Evolutionary conservation across 2,797 vertebrate genomes (phyloP).

Genomic region (Limnodromus scolopaceus): DNA sequence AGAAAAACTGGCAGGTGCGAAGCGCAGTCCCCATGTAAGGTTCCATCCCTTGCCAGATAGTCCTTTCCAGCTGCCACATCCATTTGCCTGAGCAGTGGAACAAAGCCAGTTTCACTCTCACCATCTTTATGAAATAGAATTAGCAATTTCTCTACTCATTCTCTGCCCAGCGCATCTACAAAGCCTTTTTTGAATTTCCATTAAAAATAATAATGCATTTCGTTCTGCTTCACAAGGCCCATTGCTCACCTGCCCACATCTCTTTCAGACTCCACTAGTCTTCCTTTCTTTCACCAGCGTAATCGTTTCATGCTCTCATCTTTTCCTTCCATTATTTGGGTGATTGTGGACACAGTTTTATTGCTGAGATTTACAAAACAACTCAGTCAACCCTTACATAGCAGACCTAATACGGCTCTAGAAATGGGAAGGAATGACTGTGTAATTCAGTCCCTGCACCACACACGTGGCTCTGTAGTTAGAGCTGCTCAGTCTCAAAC

Average conservation of each 20-base stretch:
- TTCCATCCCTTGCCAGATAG: neutral
- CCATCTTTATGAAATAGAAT: slow-evolving; percentile 5
- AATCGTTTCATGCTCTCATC: slow-evolving; percentile 44
- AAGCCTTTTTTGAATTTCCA: slow-evolving; percentile 59
- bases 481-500: neutral
- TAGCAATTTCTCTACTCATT: slow-evolving; percentile 6
- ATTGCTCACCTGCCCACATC: slow-evolving; percentile 53
- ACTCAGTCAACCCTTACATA: neutral
- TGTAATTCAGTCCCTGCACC: neutral
- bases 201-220: slow-evolving; percentile 73
- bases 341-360: slow-evolving; percentile 31
- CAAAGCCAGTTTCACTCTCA: neutral
- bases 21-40: neutral
- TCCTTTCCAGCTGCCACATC: slow-evolving; percentile 12
- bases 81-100: neutral
- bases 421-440: neutral
- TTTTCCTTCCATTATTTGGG: slow-evolving; percentile 40
- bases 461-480: neutral
- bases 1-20: slow-evolving; percentile 9
- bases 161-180: neutral
- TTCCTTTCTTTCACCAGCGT: slow-evolving; percentile 30
- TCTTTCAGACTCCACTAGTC: slow-evolving; percentile 45
- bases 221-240: slow-evolving; percentile 58
- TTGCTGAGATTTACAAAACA: slow-evolving; percentile 52
- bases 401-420: neutral